phyloP scores from a whole-genome alignment of 2,797 vertebrate species.

The Pempheris klunzingeri region DNA sequence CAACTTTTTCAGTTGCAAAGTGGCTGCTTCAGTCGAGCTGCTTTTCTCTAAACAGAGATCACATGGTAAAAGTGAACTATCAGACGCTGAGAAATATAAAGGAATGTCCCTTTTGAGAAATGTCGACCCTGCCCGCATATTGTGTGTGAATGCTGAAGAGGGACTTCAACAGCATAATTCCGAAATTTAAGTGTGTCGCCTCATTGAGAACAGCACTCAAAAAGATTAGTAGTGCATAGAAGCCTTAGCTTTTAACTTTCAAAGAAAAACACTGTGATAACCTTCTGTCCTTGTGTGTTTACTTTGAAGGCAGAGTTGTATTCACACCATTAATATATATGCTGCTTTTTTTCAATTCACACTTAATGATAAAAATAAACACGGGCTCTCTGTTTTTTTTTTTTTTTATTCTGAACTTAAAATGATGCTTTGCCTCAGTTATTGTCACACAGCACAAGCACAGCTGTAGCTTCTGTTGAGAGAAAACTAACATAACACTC shows the following conservation, averaged over 20 bases:
- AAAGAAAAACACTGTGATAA: slow-evolving; percentile 27
- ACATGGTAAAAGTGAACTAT: not conserved
- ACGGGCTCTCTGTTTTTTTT: slow-evolving; percentile 1
- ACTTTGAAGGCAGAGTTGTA: slow-evolving; percentile 37
- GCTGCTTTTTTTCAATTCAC: slow-evolving; percentile 17
- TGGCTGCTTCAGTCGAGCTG: slow-evolving; percentile 11
- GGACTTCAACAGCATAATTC: slow-evolving; percentile 14
- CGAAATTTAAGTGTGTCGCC: slow-evolving; percentile 27
- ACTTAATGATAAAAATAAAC: slow-evolving; percentile 1
- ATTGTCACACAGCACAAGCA: slow-evolving; percentile 7
- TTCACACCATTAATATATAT: slow-evolving; percentile 30
- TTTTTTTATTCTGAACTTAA: not conserved
- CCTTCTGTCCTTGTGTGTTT: slow-evolving; percentile 26
- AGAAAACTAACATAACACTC: slow-evolving; percentile 1
- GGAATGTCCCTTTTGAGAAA: slow-evolving; percentile 30
- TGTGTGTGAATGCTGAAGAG: slow-evolving; percentile 8
- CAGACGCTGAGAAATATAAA: slow-evolving; percentile 24
- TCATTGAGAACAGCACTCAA: slow-evolving; percentile 37
- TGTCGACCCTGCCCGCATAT: slow-evolving; percentile 21
- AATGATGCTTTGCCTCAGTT: not conserved
- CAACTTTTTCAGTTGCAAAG: slow-evolving; percentile 24
- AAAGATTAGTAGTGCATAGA: slow-evolving; percentile 39
- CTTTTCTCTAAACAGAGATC: slow-evolving; percentile 8
- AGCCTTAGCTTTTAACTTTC: slow-evolving; percentile 40
- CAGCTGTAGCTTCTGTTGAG: not conserved